Conservation (phyloP, 2,888 invertebrate species). For the Pollenia angustigena region DNA sequence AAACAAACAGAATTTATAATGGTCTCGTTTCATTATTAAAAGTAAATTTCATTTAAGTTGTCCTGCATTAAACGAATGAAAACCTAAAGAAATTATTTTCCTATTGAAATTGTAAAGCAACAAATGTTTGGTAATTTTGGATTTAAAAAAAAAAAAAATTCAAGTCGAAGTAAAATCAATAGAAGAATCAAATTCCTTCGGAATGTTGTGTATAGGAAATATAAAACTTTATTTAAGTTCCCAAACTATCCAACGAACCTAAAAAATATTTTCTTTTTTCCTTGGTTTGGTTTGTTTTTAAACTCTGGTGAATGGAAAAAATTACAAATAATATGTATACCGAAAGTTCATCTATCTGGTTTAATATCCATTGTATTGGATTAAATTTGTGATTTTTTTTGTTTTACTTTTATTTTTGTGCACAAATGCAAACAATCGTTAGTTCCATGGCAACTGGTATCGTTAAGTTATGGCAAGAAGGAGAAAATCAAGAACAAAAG, state of each 20-base stretch:
- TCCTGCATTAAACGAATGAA: too few relatives aligned
- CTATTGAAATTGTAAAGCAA: too few relatives aligned
- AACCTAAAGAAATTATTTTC: too few relatives aligned
- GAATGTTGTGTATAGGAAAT: neutral
- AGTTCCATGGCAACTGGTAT: constrained; percentile 40
- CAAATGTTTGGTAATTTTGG: neutral
- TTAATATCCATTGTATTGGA: constrained; percentile 31
- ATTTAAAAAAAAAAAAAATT: neutral
- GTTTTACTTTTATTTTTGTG: too few relatives aligned
- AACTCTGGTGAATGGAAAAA: neutral
- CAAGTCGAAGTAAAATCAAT: neutral
- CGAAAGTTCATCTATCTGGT: constrained; percentile 37
- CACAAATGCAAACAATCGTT: constrained; percentile 16
- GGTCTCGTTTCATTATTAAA: too few relatives aligned
- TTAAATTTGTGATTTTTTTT: constrained; percentile 33
- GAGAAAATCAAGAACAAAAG: constrained; percentile 28
- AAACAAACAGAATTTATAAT: too few relatives aligned
- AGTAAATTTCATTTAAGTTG: too few relatives aligned
- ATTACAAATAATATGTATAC: neutral
- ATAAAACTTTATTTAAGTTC: neutral
- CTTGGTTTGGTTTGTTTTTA: neutral
- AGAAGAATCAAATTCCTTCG: neutral
- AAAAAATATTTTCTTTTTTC: neutral
- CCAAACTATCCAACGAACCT: constrained; percentile 15
- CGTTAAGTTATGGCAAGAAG: constrained; percentile 23